A percentile compares a stretch with the other conserved stretches of the same genome.
Conservation (phyloP, 2,888 invertebrate genomes). For the Heterodera filipjevi region DNA sequence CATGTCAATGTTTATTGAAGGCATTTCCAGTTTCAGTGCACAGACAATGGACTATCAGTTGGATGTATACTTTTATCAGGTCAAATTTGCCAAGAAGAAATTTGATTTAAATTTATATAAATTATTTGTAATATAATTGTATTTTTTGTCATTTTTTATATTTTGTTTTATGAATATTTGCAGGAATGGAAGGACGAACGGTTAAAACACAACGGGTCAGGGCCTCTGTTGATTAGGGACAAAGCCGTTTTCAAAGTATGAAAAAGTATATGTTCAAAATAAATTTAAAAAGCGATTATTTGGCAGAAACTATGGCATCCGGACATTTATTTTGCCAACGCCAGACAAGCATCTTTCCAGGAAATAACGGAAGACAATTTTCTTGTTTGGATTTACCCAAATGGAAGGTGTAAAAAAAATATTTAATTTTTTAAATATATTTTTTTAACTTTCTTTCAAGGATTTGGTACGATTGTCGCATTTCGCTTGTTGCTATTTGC, state of each 20-base stretch:
- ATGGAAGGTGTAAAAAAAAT: conserved; percentile 43
- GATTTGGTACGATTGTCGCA: conserved; percentile 66
- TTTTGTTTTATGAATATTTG: neutral
- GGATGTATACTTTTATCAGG: conserved; percentile 64
- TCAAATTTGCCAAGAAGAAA: conserved; percentile 15
- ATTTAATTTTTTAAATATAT: neutral
- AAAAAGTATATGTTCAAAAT: conserved; percentile 1
- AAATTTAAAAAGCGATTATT: neutral
- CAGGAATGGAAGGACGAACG: conserved; percentile 60
- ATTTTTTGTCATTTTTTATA: neutral
- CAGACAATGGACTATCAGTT: conserved; percentile 65
- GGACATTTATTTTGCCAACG: conserved; percentile 62
- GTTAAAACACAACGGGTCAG: conserved; percentile 57
- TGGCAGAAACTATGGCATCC: conserved; percentile 59
- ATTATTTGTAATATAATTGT: neutral
- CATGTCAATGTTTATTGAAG: conserved; percentile 65
- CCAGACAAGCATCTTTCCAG: conserved; percentile 54
- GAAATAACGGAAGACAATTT: conserved; percentile 64
- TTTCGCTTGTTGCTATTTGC: conserved; percentile 70
- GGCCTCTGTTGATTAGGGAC: conserved; percentile 60
- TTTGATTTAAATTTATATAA: no score
- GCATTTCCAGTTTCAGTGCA: conserved; percentile 64
- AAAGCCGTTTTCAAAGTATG: conserved; percentile 42
- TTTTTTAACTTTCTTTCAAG: conserved; percentile 19
- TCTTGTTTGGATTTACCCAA: conserved; percentile 62